Evolutionary conservation across 2,888 invertebrate genomes (phyloP), one percentile per base, ranked within the genome.

Genomic region (Bedellia somnulentella): DNA sequence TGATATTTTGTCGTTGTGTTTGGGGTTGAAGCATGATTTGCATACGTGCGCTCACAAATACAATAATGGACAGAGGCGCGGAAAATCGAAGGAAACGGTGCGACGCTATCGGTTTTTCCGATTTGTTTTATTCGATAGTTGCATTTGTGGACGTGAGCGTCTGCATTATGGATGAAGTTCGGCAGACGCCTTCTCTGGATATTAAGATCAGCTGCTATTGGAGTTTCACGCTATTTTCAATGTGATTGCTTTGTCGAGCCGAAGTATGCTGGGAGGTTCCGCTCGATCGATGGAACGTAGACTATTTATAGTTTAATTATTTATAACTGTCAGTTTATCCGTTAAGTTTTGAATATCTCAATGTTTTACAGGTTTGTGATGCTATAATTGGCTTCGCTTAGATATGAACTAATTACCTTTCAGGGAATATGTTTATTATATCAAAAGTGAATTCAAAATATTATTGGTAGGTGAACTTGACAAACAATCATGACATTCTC

Each of bases 1-100:
- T 39, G 32, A 35, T 39, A 38, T 41, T 42, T 32, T 38, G 40
- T 36, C 31, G 34, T 35, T 33, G 29, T 35, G 37, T 33, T 50
- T 37, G 44, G 33, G 57, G 39, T 29, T 58, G 47, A 63, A 62
- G 27, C 43, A 27, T 61, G 62, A 66, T 70, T 67, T 67, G 58
- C 70, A 68, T 67, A 62, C 59, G 22, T 33, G 23, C 44, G 56
- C 64, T 55, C 64, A 66, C 66, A 60, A 67, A 70, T 58, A 67
- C 62, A 66, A 63, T 64, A 70, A 57, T 57, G 58, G 62, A 58
- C 58, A 60, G 54, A 56, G 57, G 39, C 49, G 55, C 45, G 56
- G 64, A 60, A 67, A 70, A 70, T 70, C 67, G 70, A 70, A 68
- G 57, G 51, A 58, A 57, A 43, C 48, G 47, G 50, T 44, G 49